Base-by-base conservation (phyloP, 2,113 vertebrate genomes). In the Rhinoptilus africanus region DNA sequence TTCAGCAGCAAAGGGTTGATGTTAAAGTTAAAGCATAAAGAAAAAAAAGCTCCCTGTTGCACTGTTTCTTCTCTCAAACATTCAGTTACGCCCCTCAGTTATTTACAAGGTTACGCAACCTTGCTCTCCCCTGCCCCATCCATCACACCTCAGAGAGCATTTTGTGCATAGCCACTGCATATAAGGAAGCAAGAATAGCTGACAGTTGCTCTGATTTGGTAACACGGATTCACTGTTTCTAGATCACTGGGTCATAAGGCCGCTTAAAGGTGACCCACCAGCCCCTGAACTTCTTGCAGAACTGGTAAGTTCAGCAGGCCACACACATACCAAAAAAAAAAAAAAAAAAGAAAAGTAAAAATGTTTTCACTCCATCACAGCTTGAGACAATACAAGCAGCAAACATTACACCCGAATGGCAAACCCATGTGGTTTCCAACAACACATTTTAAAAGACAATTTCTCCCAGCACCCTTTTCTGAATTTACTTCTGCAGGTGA, bases 201-300 rank as follows among this genome's bases (percentile, higher is more conserved):
- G 73, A 92, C 35, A 73, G 39, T 89, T 91, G 89, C 86, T 88
- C 91, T 91, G 72, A 96, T 95, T 96, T 72, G 53, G 26, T 85
- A 85, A 62, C 51, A 89, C 5, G 1, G 35, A 92, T 92, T 91
- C 6, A 3, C 35, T 34, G 6, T 23, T 96, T 94, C 94, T 85
- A 91, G 95, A 91, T 71, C 94, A 94, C 57, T 89, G n/a, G 94
- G 73, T 86, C 73, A 87, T 60, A 84, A 78, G 37, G 57, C 62
- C 78, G 73, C 76, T 79, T 80, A 95, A 72, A 95, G 68, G 96
- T 91, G 88, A 94, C 76, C 79, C 68, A 96, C 19, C 85, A 93
- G 67, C 37, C 37, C 54, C 79, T 83, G 37, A 86, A 66, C 17
- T 81, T 94, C 85, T 90, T 80, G 66, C 8, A 74, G 28, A 80